Percentiles rank a stretch among this genome's conserved stretches.
phyloP scores from a whole-genome alignment of 2,888 invertebrate genomes.

The Aradus depressus region DNA sequence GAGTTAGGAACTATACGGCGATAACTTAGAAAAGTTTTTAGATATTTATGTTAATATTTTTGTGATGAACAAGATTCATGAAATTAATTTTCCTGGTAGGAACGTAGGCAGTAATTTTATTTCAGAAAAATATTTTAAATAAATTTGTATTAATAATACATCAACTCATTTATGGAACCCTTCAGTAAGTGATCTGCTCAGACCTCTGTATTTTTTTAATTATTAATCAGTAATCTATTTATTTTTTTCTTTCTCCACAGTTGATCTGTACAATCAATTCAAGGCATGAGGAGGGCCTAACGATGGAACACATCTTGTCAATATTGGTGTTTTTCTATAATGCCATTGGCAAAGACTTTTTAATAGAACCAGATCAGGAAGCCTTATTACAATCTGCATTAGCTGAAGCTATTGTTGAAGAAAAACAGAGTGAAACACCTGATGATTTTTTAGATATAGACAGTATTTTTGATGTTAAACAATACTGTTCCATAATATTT shows the following conservation, averaged over 20 bases:
- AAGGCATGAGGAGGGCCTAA: slow-evolving; percentile 43
- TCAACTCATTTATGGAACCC: no score
- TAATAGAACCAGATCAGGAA: slow-evolving; percentile 37
- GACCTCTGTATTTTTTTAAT: no score
- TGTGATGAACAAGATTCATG: no score
- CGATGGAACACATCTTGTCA: slow-evolving; percentile 47
- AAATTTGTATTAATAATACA: no score
- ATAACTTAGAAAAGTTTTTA: no score
- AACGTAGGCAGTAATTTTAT: no score
- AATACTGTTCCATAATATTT: slow-evolving; percentile 7
- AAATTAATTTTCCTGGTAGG: no score
- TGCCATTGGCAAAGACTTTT: slow-evolving; percentile 39
- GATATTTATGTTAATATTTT: neutral
- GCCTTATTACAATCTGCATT: slow-evolving; percentile 41
- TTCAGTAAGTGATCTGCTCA: no score
- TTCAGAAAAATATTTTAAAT: no score
- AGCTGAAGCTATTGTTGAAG: slow-evolving; percentile 47
- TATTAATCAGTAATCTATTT: no score
- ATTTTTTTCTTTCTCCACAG: slow-evolving; percentile 35
- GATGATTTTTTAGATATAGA: neutral
- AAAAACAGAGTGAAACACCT: slow-evolving; percentile 37
- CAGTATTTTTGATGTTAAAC: neutral
- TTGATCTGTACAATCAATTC: slow-evolving; percentile 46
- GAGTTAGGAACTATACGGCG: no score
- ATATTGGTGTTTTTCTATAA: slow-evolving; percentile 51